These are phyloP conservation scores for Acanthopagrus latus DNA, from an alignment of 2,797 vertebrate species.

Conservation along the genomic window DNA sequence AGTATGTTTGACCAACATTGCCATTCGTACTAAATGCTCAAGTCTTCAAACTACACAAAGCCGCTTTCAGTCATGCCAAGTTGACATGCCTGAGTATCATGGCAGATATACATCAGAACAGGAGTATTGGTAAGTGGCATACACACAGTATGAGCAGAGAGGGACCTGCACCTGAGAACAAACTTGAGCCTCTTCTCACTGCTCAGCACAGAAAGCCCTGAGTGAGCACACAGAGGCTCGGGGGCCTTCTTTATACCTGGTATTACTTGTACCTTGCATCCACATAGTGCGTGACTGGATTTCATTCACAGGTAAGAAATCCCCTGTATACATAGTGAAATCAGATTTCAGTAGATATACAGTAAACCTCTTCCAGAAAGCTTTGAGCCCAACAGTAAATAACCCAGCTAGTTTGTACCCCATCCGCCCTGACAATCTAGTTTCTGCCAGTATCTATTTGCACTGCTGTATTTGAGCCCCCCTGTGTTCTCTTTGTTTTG, in stretches of 20 bases:
- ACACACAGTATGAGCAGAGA: conserved; percentile 6
- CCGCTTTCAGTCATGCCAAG: not conserved
- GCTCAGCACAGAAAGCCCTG: not conserved
- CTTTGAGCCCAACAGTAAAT: conserved; percentile 25
- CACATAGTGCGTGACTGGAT: not conserved
- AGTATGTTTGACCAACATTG: not conserved
- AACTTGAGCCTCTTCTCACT: not conserved
- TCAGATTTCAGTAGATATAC: conserved; percentile 12
- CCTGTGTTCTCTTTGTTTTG: conserved; percentile 29
- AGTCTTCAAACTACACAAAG: not conserved
- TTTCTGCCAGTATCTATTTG: conserved; percentile 21
- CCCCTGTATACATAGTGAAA: conserved; percentile 6
- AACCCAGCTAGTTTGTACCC: not conserved
- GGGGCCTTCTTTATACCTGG: not conserved
- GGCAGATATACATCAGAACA: not conserved
- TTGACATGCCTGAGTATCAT: not conserved
- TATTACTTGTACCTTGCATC: not conserved
- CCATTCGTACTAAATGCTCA: not conserved
- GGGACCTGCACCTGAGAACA: not conserved
- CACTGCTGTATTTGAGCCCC: not conserved
- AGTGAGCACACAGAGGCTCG: conserved; percentile 10
- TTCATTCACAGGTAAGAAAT: conserved; percentile 5
- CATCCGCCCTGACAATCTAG: conserved; percentile 27
- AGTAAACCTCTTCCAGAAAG: conserved; percentile 6
- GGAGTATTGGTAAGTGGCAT: not conserved